phyloP scores from a whole-genome alignment of 1,140 invertebrate genomes.

The Linepithema humile region DNA sequence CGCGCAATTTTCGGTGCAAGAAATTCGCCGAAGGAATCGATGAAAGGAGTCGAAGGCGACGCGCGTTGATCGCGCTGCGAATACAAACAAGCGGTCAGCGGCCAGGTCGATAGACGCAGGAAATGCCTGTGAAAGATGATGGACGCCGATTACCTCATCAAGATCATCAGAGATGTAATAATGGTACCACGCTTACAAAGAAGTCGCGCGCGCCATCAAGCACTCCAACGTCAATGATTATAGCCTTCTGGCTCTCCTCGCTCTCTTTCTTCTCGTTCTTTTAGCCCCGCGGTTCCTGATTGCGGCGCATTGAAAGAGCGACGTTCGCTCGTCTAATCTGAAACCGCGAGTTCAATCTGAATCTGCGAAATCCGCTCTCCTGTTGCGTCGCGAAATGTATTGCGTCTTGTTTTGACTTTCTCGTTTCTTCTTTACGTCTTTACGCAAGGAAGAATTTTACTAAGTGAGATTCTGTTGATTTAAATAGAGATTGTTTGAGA shows the following conservation, averaged over 20 bases:
- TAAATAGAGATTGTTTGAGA: not conserved
- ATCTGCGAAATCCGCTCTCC: not conserved
- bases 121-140: constrained; percentile 78
- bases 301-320: constrained; percentile 22
- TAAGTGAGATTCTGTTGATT: not conserved
- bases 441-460: too few relatives aligned
- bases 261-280: constrained; percentile 33
- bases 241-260: constrained; percentile 40
- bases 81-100: constrained; percentile 36
- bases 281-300: not conserved
- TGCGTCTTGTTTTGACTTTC: not conserved
- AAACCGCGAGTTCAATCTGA: not conserved
- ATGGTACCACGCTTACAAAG: constrained; percentile 73
- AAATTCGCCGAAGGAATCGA: not conserved
- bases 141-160: constrained; percentile 79
- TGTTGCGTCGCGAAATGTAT: not conserved
- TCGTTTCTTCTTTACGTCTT: not conserved
- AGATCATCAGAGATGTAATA: constrained; percentile 78
- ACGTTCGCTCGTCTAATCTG: not conserved
- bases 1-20: too few relatives aligned
- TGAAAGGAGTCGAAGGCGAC: not conserved
- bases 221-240: constrained; percentile 63
- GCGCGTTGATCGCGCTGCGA: constrained; percentile 17
- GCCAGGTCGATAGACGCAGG: constrained; percentile 66
- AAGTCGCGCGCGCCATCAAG: constrained; percentile 56